These are phyloP conservation scores for Pemphigus obesinymphae DNA, from an alignment of 1,140 invertebrate genomes.

Conservation along the genomic window DNA sequence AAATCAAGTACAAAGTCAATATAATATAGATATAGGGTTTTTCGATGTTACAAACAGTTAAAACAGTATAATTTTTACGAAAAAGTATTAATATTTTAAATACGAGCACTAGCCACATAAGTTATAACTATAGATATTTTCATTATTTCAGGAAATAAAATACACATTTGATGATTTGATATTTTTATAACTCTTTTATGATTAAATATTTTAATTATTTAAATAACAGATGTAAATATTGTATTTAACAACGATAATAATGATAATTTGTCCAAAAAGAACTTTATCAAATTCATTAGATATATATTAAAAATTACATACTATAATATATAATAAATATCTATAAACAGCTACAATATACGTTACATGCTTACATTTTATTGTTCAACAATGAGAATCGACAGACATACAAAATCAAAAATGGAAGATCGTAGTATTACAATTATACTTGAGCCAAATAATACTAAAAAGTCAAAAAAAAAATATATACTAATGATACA, in stretches of 20 bases:
- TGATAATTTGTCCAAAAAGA: slow-evolving; percentile 1
- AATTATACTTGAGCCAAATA: slow-evolving; percentile 38
- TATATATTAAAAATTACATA: slow-evolving; percentile 28
- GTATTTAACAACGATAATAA: slow-evolving; percentile 31
- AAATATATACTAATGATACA: slow-evolving; percentile 6
- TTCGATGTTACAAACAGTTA: no score
- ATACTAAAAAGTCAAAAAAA: slow-evolving; percentile 25
- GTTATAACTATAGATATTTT: not conserved
- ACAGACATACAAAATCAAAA: slow-evolving; percentile 31
- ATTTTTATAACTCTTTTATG: not conserved
- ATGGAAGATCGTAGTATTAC: slow-evolving; percentile 36
- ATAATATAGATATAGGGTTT: no score
- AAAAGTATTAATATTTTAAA: not conserved
- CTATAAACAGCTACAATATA: slow-evolving; percentile 25
- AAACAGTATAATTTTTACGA: no score
- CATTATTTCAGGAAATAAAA: not conserved
- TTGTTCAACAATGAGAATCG: slow-evolving; percentile 7
- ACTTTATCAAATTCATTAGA: slow-evolving; percentile 7
- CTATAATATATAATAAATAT: slow-evolving; percentile 22
- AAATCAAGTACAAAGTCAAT: no score
- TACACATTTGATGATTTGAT: not conserved
- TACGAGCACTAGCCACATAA: not conserved
- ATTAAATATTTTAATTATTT: slow-evolving; percentile 34
- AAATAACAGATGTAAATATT: slow-evolving; percentile 39
- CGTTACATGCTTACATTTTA: slow-evolving; percentile 22